Evolutionary conservation across 2,113 vertebrate genomes (phyloP), one percentile per base, ranked within the genome.

Genomic region (Bos javanicus): DNA sequence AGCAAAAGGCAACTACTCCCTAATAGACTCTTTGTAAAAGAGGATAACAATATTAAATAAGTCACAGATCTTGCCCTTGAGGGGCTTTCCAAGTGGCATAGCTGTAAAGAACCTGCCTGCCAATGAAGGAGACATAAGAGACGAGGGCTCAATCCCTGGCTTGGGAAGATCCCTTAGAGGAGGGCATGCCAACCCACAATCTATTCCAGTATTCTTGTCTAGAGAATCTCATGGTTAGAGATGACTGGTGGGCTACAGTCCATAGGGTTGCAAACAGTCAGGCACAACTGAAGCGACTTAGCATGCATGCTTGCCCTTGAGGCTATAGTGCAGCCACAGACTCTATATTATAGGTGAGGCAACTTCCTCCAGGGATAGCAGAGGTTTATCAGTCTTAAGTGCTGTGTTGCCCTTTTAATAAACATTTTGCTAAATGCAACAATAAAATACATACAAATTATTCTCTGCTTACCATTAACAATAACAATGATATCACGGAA

Each of bases 401-500:
- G 21, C 8, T 56, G 4, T 39, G 7, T 83, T 84, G 9, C 1
- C 1, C 21, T 81, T 86, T 76, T 39, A 89, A 90, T 14, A 81
- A 60, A 84, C 10, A 48, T 21, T 94, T 16, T 87, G 83, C 7
- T 39, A 97, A 95, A 82, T 62, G 25, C 74, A 94, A 25, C 3
- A 97, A 67, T 62, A 59, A 3, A 81, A 86, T 4, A 16, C 3
- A 3, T 11, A 54, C 9, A 64, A 54, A n/a, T 71, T 46, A 6
- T 95, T 96, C 57, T 28, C 2, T 80, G 90, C 99, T 99, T 98
- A 99, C 99, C 99, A 82, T 99, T 99, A 89, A 99, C 99, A 86
- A 99, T 99, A 94, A 99, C 99, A 26, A 99, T 99, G 95, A 99
- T 99, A 98, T 99, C 99, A 90, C 99, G 99, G 96, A 99, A 99